Evolutionary conservation across 2,888 invertebrate species (phyloP).

Genomic region (Melieria picta): DNA sequence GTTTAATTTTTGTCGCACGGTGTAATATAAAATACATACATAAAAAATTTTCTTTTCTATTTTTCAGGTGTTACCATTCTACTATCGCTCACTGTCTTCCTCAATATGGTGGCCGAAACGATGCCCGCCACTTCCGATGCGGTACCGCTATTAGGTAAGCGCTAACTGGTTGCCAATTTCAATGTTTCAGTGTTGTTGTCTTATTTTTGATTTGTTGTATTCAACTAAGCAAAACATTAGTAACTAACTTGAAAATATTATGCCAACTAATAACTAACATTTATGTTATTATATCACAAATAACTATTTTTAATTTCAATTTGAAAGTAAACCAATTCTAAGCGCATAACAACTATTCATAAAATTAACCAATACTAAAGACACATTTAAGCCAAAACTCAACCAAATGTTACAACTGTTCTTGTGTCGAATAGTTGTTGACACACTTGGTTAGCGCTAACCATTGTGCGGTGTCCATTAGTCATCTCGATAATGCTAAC

Average conservation of each 20-base stretch:
- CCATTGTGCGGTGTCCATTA: no score
- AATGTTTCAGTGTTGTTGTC: conserved; percentile 15
- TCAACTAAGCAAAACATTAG: background rate
- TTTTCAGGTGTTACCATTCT: conserved; percentile 92
- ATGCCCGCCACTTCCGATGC: conserved; percentile 98
- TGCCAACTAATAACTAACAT: background rate
- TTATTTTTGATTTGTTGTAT: conserved; percentile 12
- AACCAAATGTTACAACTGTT: no score
- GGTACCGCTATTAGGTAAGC: conserved; percentile 83
- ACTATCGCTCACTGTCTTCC: conserved; percentile 96
- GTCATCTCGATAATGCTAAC: no score
- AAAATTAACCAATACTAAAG: background rate
- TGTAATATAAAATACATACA: no score
- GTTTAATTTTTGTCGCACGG: no score
- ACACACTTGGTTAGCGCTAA: background rate
- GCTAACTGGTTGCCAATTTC: conserved; percentile 47
- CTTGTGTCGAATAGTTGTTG: background rate
- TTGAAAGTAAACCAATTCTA: background rate
- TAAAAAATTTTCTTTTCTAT: background rate
- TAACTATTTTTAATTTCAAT: background rate
- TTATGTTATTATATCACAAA: background rate
- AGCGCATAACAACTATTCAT: background rate
- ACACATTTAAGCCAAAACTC: background rate
- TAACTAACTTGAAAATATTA: background rate
- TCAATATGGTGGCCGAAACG: conserved; percentile 98